A percentile compares a stretch with the other conserved stretches of the same genome.
These are phyloP conservation scores for Halcyon malimbica DNA, from an alignment of 2,113 vertebrate species.

Conservation along the genomic window DNA sequence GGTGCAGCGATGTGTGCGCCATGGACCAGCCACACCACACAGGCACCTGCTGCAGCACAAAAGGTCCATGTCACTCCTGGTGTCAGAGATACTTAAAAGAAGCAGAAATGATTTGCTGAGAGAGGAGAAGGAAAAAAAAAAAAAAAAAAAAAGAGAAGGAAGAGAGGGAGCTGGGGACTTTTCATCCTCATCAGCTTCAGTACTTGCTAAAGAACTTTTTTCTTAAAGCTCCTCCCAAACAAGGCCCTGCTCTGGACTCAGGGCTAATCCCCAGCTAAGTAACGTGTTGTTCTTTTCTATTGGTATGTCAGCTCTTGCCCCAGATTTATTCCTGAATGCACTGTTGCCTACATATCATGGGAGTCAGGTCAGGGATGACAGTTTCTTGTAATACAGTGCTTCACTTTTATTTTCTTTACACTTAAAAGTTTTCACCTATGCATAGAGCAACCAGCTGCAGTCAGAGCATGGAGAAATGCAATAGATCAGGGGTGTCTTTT, in stretches of 20 bases:
- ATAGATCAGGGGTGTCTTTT: not conserved
- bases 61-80: too few species aligned
- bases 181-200: not conserved
- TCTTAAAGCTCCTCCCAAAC: not conserved
- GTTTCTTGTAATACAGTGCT: not conserved
- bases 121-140: not conserved
- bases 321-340: not conserved
- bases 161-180: not conserved
- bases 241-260: not conserved
- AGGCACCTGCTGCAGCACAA: not conserved
- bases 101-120: not conserved
- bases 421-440: not conserved
- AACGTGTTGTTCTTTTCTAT: not conserved
- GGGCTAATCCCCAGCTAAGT: not conserved
- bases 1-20: accelerated
- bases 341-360: not conserved
- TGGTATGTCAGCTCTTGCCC: not conserved
- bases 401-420: not conserved
- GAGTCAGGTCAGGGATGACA: not conserved
- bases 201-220: not conserved
- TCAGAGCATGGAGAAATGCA: not conserved
- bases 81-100: not conserved
- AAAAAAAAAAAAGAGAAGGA: not conserved
- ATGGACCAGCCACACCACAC: accelerated
- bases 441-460: not conserved